Evolutionary conservation across 2,113 vertebrate genomes (phyloP), one percentile per base, ranked within the genome.

Genomic region (Zingel zingel): DNA sequence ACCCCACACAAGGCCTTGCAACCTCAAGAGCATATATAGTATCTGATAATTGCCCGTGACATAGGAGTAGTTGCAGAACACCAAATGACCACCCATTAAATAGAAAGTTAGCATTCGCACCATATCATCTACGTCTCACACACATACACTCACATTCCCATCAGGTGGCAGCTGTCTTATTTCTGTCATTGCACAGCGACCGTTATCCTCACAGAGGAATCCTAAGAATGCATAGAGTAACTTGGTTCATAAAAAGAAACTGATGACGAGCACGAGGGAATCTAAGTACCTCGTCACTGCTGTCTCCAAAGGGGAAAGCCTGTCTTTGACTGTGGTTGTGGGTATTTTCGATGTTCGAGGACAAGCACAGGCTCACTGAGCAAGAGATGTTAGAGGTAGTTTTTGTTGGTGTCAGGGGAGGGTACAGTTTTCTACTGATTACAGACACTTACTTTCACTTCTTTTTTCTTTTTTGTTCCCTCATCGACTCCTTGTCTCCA

Each of bases 1-100:
- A 63, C 84, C 85, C 86, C 85, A 85, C 76, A 63, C 77, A 53
- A 53, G 72, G 33, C 68, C 74, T 64, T 36, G 27, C 50, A 77
- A 70, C 80, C 84, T 82, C 61, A n/a, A 23, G 53, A 84, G 69
- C 72, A 78, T 61, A 81, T 36, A 77, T 67, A 81, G 33, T 67
- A 61, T 82, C 48, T 80, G 53, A 90, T 91, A 90, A 92, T 81
- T 84, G 59, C 54, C 75, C 54, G 51, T 83, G 79, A 88, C 81
- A 83, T 81, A 86, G 86, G 86, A 76, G 75, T 53, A 30, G 65
- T 73, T 74, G 65, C 69, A 75, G 64, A 89, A 86, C 36, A 48
- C 27, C 36, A 63, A 86, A 77, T 79, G 85, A 77, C 84, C 77
- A 76, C 76, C 67, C 76, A 86, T 89, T 86, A 79, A 82, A 61